These are phyloP conservation scores for Drosophila pallidifrons DNA, from an alignment of 1,140 invertebrate species.

Conservation along the genomic window DNA sequence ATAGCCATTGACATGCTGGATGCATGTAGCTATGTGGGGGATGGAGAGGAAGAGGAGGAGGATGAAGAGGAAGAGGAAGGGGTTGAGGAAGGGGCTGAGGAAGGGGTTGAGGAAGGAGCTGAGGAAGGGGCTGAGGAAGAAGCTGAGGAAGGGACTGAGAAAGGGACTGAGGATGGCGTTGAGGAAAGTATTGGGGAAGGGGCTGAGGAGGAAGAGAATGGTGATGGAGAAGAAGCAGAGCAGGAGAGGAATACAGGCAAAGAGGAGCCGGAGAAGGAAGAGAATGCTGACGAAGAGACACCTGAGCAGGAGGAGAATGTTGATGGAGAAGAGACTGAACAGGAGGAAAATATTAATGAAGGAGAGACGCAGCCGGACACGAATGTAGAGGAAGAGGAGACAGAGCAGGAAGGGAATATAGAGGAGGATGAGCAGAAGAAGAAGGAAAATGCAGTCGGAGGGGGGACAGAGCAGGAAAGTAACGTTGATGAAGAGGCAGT, in stretches of 20 bases:
- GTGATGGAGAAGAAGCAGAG: conserved; percentile 24
- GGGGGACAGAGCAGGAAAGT: too few relatives aligned
- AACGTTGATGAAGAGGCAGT: too few relatives aligned
- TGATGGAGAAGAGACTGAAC: background rate
- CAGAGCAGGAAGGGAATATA: too few relatives aligned
- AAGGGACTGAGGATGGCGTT: too few relatives aligned
- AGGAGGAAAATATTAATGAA: too few relatives aligned
- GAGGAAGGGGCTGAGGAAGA: background rate
- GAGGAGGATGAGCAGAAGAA: too few relatives aligned
- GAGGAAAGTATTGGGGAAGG: too few relatives aligned
- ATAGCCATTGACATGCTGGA: conserved; percentile 72
- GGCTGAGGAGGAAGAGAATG: background rate
- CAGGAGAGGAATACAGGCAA: conserved; percentile 12
- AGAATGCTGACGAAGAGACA: background rate
- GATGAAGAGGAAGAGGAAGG: conserved; percentile 18
- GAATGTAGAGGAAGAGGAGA: too few relatives aligned
- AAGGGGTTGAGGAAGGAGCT: background rate
- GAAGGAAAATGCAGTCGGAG: too few relatives aligned
- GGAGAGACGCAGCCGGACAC: too few relatives aligned
- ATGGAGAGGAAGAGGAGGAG: conserved; percentile 14
- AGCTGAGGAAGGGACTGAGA: too few relatives aligned
- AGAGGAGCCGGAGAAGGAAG: conserved; percentile 17
- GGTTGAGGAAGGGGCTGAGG: background rate
- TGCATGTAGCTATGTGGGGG: conserved; percentile 65
- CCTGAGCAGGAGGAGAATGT: too few relatives aligned